Conservation (phyloP, 1,140 invertebrate genomes). For the Magallana angulata region DNA sequence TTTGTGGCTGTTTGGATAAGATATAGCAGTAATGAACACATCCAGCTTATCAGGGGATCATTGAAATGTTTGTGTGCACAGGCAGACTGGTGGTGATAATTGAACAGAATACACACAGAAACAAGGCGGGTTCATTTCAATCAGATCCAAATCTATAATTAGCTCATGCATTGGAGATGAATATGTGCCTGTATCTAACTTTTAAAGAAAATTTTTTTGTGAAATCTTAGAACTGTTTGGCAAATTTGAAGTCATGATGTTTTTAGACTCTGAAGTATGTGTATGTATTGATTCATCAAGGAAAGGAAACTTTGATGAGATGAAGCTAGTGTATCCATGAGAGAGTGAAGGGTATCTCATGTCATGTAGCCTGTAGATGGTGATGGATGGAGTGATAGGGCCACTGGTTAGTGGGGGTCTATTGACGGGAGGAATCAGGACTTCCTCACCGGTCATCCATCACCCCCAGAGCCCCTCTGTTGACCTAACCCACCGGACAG, state of each 20-base stretch:
- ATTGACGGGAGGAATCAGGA: constrained; percentile 25
- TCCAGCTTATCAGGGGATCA: constrained; percentile 6
- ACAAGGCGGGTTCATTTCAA: neutral
- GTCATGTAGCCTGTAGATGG: neutral
- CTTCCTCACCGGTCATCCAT: neutral
- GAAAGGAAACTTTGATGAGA: no score
- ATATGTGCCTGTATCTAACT: no score
- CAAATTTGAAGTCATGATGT: no score
- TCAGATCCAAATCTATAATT: no score
- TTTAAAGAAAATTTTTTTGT: no score
- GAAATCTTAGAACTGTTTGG: no score
- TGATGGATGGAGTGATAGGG: neutral
- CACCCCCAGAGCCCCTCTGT: neutral
- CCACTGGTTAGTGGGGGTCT: neutral
- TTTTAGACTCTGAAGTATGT: no score
- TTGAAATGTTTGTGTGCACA: constrained; percentile 10
- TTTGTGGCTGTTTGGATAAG: constrained; percentile 19
- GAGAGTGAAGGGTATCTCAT: neutral
- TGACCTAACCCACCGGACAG: neutral
- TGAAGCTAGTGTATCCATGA: no score
- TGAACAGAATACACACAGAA: neutral
- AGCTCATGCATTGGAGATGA: no score
- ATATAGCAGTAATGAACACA: constrained; percentile 19
- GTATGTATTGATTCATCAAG: no score
- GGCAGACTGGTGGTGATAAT: neutral